Conservation (phyloP, 2,113 vertebrate species). For the Eupsittula cactorum region DNA sequence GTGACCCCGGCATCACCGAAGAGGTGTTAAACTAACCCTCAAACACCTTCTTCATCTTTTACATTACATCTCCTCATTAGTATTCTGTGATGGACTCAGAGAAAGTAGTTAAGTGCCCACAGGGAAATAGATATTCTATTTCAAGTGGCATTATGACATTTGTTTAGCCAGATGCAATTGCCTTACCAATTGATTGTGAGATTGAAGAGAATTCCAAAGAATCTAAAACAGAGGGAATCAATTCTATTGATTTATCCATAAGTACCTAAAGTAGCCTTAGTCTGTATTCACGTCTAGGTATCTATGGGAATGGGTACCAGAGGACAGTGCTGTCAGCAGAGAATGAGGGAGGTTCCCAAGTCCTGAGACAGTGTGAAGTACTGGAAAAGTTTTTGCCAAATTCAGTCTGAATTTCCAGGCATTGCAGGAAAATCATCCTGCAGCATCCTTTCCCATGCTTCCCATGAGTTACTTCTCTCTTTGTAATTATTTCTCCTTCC, state of each 20-base stretch:
- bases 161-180: not conserved
- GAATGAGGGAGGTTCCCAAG: not conserved
- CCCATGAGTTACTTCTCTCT: not conserved
- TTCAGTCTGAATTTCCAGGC: not conserved
- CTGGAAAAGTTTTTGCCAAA: not conserved
- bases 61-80: not conserved
- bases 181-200: not conserved
- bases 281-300: not conserved
- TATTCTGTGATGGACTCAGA: not conserved
- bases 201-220: constrained; percentile 10
- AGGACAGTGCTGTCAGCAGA: not conserved
- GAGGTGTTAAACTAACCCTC: not conserved
- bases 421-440: not conserved
- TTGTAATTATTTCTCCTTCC: not conserved
- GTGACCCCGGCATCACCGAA: not conserved
- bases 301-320: not conserved
- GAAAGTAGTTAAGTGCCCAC: not conserved
- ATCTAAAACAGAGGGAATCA: not conserved
- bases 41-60: not conserved
- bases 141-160: not conserved
- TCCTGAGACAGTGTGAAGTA: fast-evolving
- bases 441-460: not conserved
- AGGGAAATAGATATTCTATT: not conserved
- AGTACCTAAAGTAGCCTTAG: constrained; percentile 21
- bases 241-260: constrained; percentile 51